phyloP scores from a whole-genome alignment of 2,888 invertebrate genomes.

The Callyntrura guangdongensis region DNA sequence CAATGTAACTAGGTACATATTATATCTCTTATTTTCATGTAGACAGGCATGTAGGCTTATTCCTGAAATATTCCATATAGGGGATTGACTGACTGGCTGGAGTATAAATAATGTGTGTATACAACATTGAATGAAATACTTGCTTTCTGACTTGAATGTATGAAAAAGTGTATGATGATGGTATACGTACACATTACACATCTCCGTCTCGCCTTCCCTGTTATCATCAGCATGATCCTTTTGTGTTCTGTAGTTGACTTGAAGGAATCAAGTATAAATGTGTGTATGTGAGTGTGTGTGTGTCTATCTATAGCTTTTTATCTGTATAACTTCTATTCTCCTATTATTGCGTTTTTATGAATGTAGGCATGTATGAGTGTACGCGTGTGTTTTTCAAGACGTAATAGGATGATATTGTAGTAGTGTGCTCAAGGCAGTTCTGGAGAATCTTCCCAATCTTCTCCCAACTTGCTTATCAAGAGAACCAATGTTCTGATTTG shows the following conservation, averaged over 20 bases:
- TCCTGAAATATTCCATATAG: constrained; percentile 21
- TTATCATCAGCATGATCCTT: constrained; percentile 55
- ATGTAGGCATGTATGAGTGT: constrained; percentile 32
- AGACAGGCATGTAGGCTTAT: background rate
- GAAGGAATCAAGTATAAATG: constrained; percentile 46
- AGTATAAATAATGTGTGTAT: constrained; percentile 14
- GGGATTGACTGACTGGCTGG: constrained; percentile 37
- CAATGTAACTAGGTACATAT: constrained; percentile 21
- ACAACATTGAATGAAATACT: constrained; percentile 62
- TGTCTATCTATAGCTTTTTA: constrained; percentile 10
- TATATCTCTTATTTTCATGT: background rate
- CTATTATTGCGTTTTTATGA: constrained; percentile 32
- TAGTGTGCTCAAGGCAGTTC: background rate
- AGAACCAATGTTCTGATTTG: too few relatives aligned
- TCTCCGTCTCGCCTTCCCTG: constrained; percentile 50
- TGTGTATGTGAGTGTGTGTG: background rate
- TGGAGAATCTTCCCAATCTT: too few relatives aligned
- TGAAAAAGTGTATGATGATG: constrained; percentile 42
- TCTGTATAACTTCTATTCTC: constrained; percentile 26
- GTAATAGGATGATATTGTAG: constrained; percentile 1
- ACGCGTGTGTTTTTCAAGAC: constrained; percentile 70
- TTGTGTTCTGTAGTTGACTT: constrained; percentile 55
- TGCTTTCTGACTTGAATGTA: constrained; percentile 62
- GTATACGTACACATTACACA: constrained; percentile 26
- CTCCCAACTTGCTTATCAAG: too few relatives aligned